Base-by-base conservation (phyloP, 2,797 vertebrate species). In the Acomys russatus region DNA sequence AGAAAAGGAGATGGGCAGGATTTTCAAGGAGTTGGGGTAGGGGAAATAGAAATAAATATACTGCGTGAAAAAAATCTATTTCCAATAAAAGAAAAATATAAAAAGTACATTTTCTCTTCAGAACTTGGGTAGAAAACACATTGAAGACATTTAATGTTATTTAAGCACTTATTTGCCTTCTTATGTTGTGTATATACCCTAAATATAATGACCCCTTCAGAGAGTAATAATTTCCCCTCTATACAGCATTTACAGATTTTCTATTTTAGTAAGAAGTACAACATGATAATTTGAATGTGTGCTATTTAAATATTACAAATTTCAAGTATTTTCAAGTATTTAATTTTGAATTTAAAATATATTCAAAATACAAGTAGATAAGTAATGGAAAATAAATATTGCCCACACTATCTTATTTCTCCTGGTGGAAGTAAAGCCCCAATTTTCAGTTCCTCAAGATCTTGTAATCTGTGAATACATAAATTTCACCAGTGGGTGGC, bases 381-480 rank as follows among this genome's bases (percentile, higher is more conserved):
- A 76, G 66, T 56, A 91, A 59, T 76, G 12, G 44, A 90, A 96
- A 87, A 61, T 80, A 90, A 93, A 61, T 44, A 44, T 84, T 76
- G 10, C 11, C 30, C 79, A 17, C 49, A n/a, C 59, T 93, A 28
- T n/a, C 6, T 6, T 1, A 14, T 80, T 88, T 88, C 14, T 80
- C 11, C 14, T 90, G 7, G 78, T 59, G 14, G 3, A 17, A 80
- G 38, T 63, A 20, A 82, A 79, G 3, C 85, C 91, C 8, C 70
- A 88, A 93, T 90, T 94, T 92, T 92, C 25, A 92, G 11, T 85
- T 94, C 8, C 14, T 92, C n/a, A 44, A 78, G 92, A 90, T 71
- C 6, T 17, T 28, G 3, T 30, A 83, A 83, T 70, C 25, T 95
- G 30, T 92, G 51, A 66, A 59, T 89, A 87, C 51, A 83, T 82